Base-by-base conservation (phyloP, 2,888 invertebrate genomes). In the Pogonocherus hispidulus region DNA sequence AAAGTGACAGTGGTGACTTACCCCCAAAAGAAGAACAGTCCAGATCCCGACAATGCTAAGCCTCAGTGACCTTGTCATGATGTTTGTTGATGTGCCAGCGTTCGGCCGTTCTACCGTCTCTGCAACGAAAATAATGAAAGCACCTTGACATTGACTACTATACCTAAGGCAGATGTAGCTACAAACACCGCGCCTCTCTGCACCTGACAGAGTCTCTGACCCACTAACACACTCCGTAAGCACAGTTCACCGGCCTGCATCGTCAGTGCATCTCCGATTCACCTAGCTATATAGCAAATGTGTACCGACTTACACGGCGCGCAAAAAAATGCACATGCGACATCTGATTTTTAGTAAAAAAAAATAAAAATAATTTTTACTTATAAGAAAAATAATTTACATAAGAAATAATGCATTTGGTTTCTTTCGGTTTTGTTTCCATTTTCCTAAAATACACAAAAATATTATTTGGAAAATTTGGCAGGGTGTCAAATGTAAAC, bases 221-320 rank as follows among this genome's bases (percentile, higher is more conserved):
- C 85, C 71, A 85, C 84, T 85, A 82, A 85, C 85, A 85, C 79
- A 85, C 84, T 84, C 80, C 78, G 77, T 73, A 78, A 79, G 80
- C 80, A 81, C 81, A 82, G 82, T 83, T 83, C 80, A 81, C 74
- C 80, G 80, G 70, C 79, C 80, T 78, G 79, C 78, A 79, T 79
- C 63, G 67, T 67, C 56, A 74, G 65, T 75, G 72, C 75, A 73
- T 72, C 71, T 63, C 69, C 69, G 47, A 70, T 73, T 62, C 64
- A 71, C 70, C 67, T 67, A 27, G 63, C n/a, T n/a, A 49, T 46
- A 22, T 19, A 46, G 44, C 19, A 14, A 52, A 16, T 52, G n/a
- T 47, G 59, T 47, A 18, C 20, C 27, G 16, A 14, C 46, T 27
- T 22, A 41, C 14, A 41, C n/a, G 2, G 41, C 3, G 41, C n/a